Evolutionary conservation across 2,888 invertebrate species (phyloP).

Genomic region (Argyra leucocephala): DNA sequence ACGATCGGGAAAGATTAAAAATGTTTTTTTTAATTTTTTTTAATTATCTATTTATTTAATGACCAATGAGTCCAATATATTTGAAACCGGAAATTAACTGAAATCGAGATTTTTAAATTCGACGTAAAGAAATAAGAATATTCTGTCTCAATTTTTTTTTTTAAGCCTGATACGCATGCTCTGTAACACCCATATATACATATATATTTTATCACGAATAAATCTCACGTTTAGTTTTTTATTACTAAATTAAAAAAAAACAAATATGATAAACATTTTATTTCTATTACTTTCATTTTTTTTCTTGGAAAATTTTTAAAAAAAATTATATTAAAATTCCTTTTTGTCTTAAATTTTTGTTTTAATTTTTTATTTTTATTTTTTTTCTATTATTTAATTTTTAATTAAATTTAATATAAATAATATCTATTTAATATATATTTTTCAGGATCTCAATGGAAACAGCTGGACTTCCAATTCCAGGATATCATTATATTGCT

Average conservation of each 20-base stretch:
- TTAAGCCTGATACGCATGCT: too few species aligned
- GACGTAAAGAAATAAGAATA: too few species aligned
- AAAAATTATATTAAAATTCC: constrained; percentile 15
- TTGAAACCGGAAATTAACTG: too few species aligned
- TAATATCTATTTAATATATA: background rate
- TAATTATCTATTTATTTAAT: too few species aligned
- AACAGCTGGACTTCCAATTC: constrained; percentile 82
- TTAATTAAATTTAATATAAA: constrained; percentile 16
- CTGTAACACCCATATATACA: too few species aligned
- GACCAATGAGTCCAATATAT: too few species aligned
- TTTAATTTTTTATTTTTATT: constrained; percentile 11
- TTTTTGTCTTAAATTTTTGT: constrained; percentile 16
- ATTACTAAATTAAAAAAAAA: background rate
- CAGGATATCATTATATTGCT: constrained; percentile 84
- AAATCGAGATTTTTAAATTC: too few species aligned
- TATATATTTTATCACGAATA: too few species aligned
- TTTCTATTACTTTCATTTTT: background rate
- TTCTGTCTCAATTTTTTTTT: too few species aligned
- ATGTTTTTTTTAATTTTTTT: too few species aligned
- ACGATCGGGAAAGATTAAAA: too few species aligned
- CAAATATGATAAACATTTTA: background rate
- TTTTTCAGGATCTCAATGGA: constrained; percentile 85
- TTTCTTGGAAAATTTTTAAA: constrained; percentile 10
- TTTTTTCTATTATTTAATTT: constrained; percentile 10
- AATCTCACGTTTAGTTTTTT: too few species aligned